Base-by-base conservation (phyloP, 2,797 vertebrate genomes). In the Champsocephalus gunnari region DNA sequence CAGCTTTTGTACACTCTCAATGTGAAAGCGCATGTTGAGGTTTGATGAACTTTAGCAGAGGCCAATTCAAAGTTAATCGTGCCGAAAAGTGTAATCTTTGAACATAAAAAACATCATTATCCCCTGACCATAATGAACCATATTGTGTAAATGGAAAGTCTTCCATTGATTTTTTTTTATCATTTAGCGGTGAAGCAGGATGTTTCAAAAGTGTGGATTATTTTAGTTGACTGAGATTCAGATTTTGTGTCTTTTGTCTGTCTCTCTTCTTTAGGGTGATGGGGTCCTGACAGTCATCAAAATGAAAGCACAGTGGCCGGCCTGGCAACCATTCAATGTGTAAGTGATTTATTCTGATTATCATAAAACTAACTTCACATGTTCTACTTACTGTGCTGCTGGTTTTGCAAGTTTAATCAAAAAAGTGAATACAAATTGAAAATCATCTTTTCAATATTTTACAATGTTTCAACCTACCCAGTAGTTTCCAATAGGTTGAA, bases 291-390 rank as follows among this genome's bases (percentile, higher is more conserved):
- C 98, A 1, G 98, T 99, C 92, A 98, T 99, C 95, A 99, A 99
- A 94, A 97, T 98, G 92, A 99, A 99, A 94, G 98, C 98, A 0
- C 98, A 99, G 87, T 99, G 98, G 98, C 98, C 98, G 0, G 98
- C 98, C 80, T 99, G 98, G 98, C 98, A 99, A 82, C 98, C 98
- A 5, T 90, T 97, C 47, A 99, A 98, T 47, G 96, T 99, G 98
- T 99, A 96, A 99, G 98, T 97, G 90, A 75, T 60, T 47, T 19
- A 43, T 66, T 5, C 64, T 51, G 47, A 65, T 60, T 51, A 38
- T 64, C 24, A 43, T 45, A 54, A 32, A 14, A 2, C 45, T 64
- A 19, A 19, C 13, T 41, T 53, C 48, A 57, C 48, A 72, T 72
- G 28, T 62, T 21, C 53, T n/a, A 2, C 38, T 9, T 63, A 62